Evolutionary conservation across 2,113 vertebrate species (phyloP).

Genomic region (Sinocyclocheilus anophthalmus): DNA sequence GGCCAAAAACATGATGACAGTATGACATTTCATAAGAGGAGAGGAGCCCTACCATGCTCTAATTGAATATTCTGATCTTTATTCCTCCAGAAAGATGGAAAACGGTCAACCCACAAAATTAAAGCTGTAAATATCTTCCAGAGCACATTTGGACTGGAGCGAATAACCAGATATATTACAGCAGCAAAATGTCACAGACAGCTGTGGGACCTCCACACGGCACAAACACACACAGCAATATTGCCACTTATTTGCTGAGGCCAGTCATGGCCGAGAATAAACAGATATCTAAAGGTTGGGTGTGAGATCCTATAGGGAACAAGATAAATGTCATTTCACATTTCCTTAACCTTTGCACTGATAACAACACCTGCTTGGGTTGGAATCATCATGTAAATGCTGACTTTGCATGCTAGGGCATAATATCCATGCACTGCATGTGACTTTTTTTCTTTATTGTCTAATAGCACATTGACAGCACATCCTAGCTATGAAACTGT

Average conservation of each 20-base stretch:
- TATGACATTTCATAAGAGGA: neutral
- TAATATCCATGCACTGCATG: constrained; percentile 28
- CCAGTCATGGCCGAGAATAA: constrained; percentile 49
- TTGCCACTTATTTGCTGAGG: constrained; percentile 60
- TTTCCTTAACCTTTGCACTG: constrained; percentile 49
- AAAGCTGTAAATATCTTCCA: constrained; percentile 49
- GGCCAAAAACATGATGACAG: constrained; percentile 3
- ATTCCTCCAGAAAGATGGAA: neutral
- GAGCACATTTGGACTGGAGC: constrained; percentile 39
- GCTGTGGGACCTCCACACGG: constrained; percentile 63
- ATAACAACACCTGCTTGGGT: constrained; percentile 40
- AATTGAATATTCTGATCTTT: constrained; percentile 20
- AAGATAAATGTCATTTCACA: constrained; percentile 43
- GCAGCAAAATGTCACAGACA: constrained; percentile 68
- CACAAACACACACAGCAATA: constrained; percentile 62
- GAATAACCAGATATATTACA: constrained; percentile 49
- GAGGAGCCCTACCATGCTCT: neutral
- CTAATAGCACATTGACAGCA: constrained; percentile 36
- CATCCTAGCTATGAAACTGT: constrained; percentile 11
- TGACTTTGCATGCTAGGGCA: constrained; percentile 40
- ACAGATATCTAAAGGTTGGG: constrained; percentile 41
- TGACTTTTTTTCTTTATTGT: neutral
- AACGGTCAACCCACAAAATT: constrained; percentile 33
- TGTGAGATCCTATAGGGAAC: constrained; percentile 39
- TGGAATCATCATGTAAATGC: constrained; percentile 38